phyloP scores from a whole-genome alignment of 2,113 vertebrate genomes.

The Strigops habroptila region DNA sequence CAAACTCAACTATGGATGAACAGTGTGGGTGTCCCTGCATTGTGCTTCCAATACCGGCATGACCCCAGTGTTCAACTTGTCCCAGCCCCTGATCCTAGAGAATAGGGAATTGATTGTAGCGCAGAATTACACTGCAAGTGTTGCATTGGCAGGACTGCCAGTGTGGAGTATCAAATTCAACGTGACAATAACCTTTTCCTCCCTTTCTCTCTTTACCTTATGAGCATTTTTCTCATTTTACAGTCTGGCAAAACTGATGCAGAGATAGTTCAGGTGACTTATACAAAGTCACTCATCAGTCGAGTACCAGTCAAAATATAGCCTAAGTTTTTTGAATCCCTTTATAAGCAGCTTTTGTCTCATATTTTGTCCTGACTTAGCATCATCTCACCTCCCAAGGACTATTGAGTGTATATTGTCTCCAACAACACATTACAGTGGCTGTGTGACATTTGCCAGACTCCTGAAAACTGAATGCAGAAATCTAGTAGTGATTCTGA shows the following conservation, averaged over 20 bases:
- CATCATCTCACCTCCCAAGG: not conserved
- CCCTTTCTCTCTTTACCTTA: not conserved
- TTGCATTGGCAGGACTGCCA: not conserved
- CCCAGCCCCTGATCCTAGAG: not conserved
- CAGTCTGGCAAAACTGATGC: not conserved
- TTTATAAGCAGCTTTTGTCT: not conserved
- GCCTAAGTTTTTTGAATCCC: not conserved
- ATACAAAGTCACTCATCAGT: not conserved
- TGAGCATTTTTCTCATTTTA: not conserved
- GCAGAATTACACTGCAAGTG: not conserved
- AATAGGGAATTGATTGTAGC: not conserved
- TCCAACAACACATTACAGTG: not conserved
- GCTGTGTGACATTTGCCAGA: not conserved
- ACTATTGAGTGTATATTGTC: not conserved
- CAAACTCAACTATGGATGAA: not conserved
- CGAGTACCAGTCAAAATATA: not conserved
- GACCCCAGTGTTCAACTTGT: not conserved
- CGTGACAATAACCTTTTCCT: not conserved
- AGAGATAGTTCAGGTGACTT: not conserved
- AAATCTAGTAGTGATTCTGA: not conserved
- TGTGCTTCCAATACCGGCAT: not conserved
- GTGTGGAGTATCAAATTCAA: not conserved
- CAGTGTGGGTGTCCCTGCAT: not conserved
- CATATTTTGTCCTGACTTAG: conserved; percentile 11
- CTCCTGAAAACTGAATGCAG: not conserved